Conservation (phyloP, 2,888 invertebrate species). For the Lycophotia porphyrea region DNA sequence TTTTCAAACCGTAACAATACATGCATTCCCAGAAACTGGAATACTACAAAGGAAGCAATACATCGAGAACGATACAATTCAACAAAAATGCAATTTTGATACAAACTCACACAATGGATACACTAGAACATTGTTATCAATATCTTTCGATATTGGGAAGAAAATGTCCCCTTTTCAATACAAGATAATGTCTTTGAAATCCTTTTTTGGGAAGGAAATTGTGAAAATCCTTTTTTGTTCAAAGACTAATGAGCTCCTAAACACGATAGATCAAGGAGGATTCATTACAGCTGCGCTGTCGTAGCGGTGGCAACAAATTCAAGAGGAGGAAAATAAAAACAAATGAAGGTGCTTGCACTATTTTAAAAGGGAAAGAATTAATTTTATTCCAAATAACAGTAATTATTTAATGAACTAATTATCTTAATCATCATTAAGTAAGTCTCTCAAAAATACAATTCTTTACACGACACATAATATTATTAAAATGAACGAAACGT, state of each 20-base stretch:
- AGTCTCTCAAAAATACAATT: not conserved
- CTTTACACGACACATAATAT: not conserved
- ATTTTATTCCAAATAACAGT: no score
- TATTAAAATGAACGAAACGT: not conserved
- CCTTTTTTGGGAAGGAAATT: constrained; percentile 54
- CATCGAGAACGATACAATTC: constrained; percentile 44
- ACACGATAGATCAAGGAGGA: constrained; percentile 73
- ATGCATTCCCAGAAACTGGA: constrained; percentile 48
- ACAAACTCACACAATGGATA: constrained; percentile 56
- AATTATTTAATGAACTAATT: not conserved
- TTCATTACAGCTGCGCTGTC: constrained; percentile 60
- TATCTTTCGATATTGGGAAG: constrained; percentile 47
- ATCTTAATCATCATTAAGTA: not conserved
- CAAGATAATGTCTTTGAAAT: constrained; percentile 68
- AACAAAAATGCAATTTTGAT: constrained; percentile 71
- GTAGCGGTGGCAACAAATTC: constrained; percentile 3
- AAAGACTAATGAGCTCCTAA: constrained; percentile 73
- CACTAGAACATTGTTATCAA: constrained; percentile 63
- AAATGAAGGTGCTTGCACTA: constrained; percentile 1
- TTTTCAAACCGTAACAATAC: constrained; percentile 48
- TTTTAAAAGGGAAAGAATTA: not conserved
- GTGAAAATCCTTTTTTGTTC: constrained; percentile 63
- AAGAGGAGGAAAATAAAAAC: not conserved
- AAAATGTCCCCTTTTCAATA: constrained; percentile 65
- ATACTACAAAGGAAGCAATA: constrained; percentile 47